Evolutionary conservation across 1,140 invertebrate genomes (phyloP).

Genomic region (Glossosoma conforme): DNA sequence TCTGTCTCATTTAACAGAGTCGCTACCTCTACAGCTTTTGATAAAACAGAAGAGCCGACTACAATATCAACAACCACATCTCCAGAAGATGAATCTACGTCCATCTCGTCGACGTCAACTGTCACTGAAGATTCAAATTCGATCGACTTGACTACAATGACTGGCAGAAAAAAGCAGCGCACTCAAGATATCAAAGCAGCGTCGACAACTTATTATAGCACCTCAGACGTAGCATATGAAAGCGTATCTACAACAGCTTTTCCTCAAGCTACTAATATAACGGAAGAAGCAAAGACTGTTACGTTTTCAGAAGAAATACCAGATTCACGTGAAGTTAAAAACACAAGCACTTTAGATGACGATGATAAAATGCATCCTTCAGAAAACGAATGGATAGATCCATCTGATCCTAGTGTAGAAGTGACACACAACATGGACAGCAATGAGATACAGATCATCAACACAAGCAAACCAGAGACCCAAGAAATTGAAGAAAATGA

Average conservation of each 20-base stretch:
- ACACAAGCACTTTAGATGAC: constrained; percentile 5
- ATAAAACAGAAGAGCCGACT: too few species aligned
- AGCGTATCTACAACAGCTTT: constrained; percentile 2
- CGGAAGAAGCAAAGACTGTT: not conserved
- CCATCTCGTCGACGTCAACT: not conserved
- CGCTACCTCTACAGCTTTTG: too few species aligned
- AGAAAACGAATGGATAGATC: constrained; percentile 17
- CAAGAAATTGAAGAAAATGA: constrained; percentile 20
- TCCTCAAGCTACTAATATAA: not conserved
- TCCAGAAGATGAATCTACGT: constrained; percentile 3
- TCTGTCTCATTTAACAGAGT: too few species aligned
- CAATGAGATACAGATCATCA: constrained; percentile 9
- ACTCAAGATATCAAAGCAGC: constrained; percentile 22
- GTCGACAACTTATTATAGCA: constrained; percentile 23
- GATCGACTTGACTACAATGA: constrained; percentile 8
- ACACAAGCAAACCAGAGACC: constrained; percentile 3
- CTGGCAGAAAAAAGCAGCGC: constrained; percentile 12
- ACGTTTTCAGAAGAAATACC: constrained; percentile 18
- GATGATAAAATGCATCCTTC: constrained; percentile 2
- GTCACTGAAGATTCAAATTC: constrained; percentile 15
- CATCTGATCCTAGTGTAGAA: constrained; percentile 6
- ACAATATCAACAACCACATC: constrained; percentile 1
- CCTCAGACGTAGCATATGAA: constrained; percentile 13
- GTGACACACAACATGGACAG: constrained; percentile 15
- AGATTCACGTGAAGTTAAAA: constrained; percentile 12